Conservation (phyloP, 2,797 vertebrate species). For the Borostomias antarcticus region DNA sequence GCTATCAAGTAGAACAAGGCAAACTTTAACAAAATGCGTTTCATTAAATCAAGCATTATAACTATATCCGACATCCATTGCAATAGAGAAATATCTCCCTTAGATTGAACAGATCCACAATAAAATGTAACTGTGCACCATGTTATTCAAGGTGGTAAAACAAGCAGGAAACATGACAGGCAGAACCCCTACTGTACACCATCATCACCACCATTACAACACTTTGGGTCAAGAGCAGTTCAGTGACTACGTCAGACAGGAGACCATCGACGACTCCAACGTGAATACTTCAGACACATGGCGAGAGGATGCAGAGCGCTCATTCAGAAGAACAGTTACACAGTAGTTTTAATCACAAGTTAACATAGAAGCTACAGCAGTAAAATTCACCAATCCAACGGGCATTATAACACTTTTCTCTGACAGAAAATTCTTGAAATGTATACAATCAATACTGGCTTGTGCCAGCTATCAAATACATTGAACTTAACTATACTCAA, state of each 20-base stretch:
- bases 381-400: conserved; percentile 38
- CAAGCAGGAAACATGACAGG: conserved; percentile 15
- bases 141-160: conserved; percentile 33
- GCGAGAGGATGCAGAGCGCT: conserved; percentile 39
- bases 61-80: conserved; percentile 40
- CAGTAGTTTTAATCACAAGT: conserved; percentile 5
- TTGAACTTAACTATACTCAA: conserved; percentile 49
- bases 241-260: conserved; percentile 58
- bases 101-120: conserved; percentile 24
- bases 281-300: conserved; percentile 50
- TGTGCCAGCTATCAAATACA: conserved; percentile 53
- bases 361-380: conserved; percentile 51
- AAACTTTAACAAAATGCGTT: conserved; percentile 51
- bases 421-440: conserved; percentile 62
- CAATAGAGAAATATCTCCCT: conserved; percentile 28
- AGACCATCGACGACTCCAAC: conserved; percentile 37
- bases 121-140: conserved; percentile 11
- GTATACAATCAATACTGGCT: conserved; percentile 72
- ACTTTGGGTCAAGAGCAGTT: conserved; percentile 57
- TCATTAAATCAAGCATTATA: conserved; percentile 38
- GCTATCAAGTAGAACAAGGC: conserved; percentile 49
- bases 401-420: conserved; percentile 62
- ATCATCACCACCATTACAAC: conserved; percentile 50
- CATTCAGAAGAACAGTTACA: conserved; percentile 14
- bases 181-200: conserved; percentile 37